Evolutionary conservation across 2,797 vertebrate genomes (phyloP).

Genomic region (Buphagus erythrorhynchus): DNA sequence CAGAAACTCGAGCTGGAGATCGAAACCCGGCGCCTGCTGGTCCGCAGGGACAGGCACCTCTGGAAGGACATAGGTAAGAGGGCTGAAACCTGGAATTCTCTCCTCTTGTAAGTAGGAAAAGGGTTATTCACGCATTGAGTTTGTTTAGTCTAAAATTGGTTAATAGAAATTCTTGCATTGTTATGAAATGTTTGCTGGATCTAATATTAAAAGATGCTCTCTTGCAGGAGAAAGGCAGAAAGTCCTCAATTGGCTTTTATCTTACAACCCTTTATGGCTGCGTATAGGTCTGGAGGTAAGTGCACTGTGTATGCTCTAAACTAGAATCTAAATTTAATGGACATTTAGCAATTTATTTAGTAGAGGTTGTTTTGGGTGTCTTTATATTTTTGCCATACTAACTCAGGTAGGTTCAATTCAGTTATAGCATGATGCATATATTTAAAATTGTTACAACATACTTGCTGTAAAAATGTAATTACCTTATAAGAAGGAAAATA

Average conservation of each 20-base stretch:
- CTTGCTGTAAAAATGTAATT: neutral
- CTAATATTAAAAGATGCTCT: neutral
- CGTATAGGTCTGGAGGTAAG: slow-evolving; percentile 94
- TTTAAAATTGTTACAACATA: neutral
- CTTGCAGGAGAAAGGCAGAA: slow-evolving; percentile 90
- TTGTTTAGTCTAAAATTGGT: neutral
- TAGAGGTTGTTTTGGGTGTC: neutral
- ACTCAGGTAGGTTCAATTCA: neutral
- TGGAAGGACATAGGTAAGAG: slow-evolving; percentile 94
- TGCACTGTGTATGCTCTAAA: neutral
- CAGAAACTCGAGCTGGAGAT: slow-evolving; percentile 90
- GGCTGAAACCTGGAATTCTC: neutral
- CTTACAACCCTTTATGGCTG: slow-evolving; percentile 94
- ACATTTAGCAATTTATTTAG: neutral
- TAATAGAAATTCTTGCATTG: neutral
- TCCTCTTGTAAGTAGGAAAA: neutral
- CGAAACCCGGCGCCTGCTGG: slow-evolving; percentile 84
- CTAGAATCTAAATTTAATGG: neutral
- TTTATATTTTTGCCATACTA: neutral
- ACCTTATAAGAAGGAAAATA: neutral
- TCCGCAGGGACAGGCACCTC: slow-evolving; percentile 93
- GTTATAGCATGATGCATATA: neutral
- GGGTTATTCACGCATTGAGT: neutral
- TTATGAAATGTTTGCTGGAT: neutral
- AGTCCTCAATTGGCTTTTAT: slow-evolving; percentile 92